phyloP scores from a whole-genome alignment of 2,113 vertebrate genomes.

The Ariopsis seemanni region DNA sequence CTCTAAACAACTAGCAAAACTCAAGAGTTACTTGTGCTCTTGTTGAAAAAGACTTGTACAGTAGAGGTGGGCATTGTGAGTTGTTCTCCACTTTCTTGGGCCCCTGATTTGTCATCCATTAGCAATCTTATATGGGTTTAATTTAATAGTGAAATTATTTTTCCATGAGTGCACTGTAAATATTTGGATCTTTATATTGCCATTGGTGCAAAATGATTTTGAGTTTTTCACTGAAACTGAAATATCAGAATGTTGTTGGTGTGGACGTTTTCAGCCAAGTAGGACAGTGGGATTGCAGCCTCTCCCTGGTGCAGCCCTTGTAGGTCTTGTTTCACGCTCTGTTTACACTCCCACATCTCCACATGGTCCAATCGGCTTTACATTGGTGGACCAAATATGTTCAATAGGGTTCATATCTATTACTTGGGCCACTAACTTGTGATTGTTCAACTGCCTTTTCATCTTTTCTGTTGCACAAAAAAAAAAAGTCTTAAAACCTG shows the following conservation, averaged over 20 bases:
- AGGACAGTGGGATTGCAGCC: conserved; percentile 83
- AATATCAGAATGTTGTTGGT: conserved; percentile 46
- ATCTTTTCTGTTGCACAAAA: conserved; percentile 77
- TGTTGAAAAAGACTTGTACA: no score
- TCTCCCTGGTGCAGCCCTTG: conserved; percentile 74
- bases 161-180: not conserved
- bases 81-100: not conserved
- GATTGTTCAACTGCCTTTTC: conserved; percentile 73
- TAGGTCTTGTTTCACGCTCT: conserved; percentile 32
- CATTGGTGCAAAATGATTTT: conserved; percentile 2
- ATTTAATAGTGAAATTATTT: not conserved
- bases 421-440: conserved; percentile 73
- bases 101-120: conserved; percentile 2
- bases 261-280: conserved; percentile 75
- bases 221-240: not conserved
- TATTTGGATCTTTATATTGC: not conserved
- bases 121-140: not conserved
- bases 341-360: conserved; percentile 56
- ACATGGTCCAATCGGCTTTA: conserved; percentile 65
- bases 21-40: not conserved
- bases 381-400: conserved; percentile 70
- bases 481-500: conserved; percentile 47
- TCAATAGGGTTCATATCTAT: conserved; percentile 86
- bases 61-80: conserved; percentile 17
- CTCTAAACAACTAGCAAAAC: conserved; percentile 9